Evolutionary conservation across 2,888 invertebrate genomes (phyloP).

Genomic region (Papilio gigon): DNA sequence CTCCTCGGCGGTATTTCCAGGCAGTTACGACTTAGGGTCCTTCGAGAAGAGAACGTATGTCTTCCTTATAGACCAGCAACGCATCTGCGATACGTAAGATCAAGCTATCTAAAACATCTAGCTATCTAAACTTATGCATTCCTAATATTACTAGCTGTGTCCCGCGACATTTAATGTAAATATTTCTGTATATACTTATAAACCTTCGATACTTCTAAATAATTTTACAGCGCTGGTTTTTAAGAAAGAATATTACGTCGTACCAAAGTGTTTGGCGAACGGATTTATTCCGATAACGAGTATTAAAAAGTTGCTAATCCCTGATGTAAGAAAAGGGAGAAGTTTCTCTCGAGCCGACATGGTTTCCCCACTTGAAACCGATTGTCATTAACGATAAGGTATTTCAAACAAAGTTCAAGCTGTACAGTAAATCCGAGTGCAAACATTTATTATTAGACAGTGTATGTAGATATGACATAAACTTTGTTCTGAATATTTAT

Average conservation of each 20-base stretch:
- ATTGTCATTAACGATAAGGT: conserved; percentile 31
- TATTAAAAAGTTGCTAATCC: conserved; percentile 68
- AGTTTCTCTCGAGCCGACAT: conserved; percentile 28
- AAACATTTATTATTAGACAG: background rate
- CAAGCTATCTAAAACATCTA: too few species aligned
- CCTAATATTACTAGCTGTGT: too few species aligned
- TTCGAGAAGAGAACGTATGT: too few species aligned
- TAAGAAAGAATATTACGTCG: conserved; percentile 33
- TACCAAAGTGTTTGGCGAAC: conserved; percentile 55
- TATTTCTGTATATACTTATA: background rate
- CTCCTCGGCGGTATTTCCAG: too few species aligned
- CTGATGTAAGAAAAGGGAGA: conserved; percentile 54
- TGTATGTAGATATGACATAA: background rate
- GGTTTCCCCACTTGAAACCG: conserved; percentile 22
- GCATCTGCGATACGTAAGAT: too few species aligned
- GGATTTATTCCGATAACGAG: conserved; percentile 61
- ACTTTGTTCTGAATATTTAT: background rate
- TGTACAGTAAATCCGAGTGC: background rate
- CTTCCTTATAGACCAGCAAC: too few species aligned
- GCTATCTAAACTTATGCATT: too few species aligned
- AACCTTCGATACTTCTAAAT: background rate
- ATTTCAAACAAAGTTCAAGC: conserved; percentile 21
- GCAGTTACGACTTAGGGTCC: too few species aligned
- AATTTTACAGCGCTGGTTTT: conserved; percentile 5
- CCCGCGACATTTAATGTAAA: background rate